Evolutionary conservation across 2,113 vertebrate species (phyloP).

Genomic region (Meleagris gallopavo): DNA sequence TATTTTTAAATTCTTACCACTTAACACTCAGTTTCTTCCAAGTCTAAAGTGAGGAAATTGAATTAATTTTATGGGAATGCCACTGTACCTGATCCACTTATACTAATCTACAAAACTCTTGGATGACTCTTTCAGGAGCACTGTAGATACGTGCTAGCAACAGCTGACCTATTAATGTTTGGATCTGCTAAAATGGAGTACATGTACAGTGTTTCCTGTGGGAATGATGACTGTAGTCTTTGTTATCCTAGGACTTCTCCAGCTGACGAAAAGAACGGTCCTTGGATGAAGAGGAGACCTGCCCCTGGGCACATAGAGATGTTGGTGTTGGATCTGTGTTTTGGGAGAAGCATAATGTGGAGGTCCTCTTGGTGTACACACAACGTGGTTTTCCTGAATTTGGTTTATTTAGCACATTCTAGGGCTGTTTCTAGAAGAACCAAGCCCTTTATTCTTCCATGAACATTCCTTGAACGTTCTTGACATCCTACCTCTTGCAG

Average conservation of each 20-base stretch:
- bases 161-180: not conserved
- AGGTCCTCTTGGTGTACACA: not conserved
- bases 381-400: not conserved
- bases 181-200: not conserved
- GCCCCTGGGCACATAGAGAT: not conserved
- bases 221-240: not conserved
- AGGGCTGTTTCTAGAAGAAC: not conserved
- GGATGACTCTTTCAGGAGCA: not conserved
- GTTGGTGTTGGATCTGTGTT: rapidly evolving
- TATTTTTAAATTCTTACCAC: not conserved
- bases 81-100: not conserved
- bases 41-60: not conserved
- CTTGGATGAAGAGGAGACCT: not conserved
- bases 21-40: not conserved
- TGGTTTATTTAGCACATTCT: not conserved
- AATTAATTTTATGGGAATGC: not conserved
- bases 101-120: not conserved
- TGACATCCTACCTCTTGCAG: not conserved
- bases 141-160: not conserved
- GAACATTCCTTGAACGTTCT: not conserved
- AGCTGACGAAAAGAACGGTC: not conserved
- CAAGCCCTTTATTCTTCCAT: not conserved
- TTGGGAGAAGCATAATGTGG: not conserved
- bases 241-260: not conserved
- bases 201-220: not conserved